Evolutionary conservation across 2,797 vertebrate species (phyloP), one percentile per base, ranked within the genome.

Genomic region (Sandelia bainsii): DNA sequence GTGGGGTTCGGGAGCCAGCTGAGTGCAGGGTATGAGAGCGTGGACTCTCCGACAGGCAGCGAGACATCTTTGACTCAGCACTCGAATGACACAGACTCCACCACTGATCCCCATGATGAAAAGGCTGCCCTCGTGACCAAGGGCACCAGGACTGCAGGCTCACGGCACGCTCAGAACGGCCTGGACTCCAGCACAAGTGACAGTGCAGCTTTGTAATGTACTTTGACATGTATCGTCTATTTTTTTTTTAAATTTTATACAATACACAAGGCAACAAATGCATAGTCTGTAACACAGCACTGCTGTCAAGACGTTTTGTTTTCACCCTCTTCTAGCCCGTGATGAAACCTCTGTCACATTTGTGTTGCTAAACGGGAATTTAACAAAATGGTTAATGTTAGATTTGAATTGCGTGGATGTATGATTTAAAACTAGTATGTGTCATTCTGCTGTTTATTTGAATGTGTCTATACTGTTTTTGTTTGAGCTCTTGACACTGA

Each of bases 71-170:
- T 99, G 93, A 98, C 98, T 94, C 98, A 98, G 94, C 97, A 98
- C 91, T 98, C 97, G 83, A 98, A 98, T 92, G 97, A 99, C 94
- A 99, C 98, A 92, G 98, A 99, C 97, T 99, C 97, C 95, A 99
- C 94, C 93, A 95, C 95, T 89, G 98, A 99, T 93, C 96, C 97
- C 92, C 97, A 96, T 57, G 98, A 99, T 93, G 96, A 98, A 85
- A 97, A 97, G 93, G 89, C 96, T 62, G 93, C 96, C 91, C 69
- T 90, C 64, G 96, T 96, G 90, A 92, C 95, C 94, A 99, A 99
- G 96, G 96, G 96, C 94, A 95, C 94, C 94, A 98, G 97, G 97
- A 99, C 97, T 97, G 92, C 90, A 91, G 96, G 96, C 92, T 96
- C 96, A 93, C 96, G 97, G 91, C 98, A 98, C 81, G 79, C 96